Evolutionary conservation across 2,113 vertebrate species (phyloP), one percentile per base, ranked within the genome.

Genomic region (Odontophorus gujanensis): DNA sequence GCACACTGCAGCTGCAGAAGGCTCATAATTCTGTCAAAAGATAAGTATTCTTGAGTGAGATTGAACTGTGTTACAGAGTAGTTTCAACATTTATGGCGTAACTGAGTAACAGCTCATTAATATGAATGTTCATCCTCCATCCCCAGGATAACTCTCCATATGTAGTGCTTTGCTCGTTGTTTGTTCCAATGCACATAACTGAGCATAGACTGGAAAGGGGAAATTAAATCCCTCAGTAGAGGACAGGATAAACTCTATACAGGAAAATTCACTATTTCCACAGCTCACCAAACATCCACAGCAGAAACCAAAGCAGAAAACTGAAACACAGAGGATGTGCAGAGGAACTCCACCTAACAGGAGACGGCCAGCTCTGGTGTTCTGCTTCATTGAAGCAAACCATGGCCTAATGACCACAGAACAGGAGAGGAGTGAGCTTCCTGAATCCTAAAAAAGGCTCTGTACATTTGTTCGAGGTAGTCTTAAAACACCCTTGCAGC

Each of bases 241-340:
- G 68, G 66, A 84, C 79, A 95, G 91, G 96, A 91, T 93, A 97
- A 96, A 97, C 89, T 47, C 81, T 82, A 32, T 66, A 93, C 19
- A 61, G 91, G 77, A 93, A 69, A 97, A 95, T 95, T 97, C 97
- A 96, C 83, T 84, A 85, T 82, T 96, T 96, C 97, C 96, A 83
- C 91, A 96, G 97, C 97, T 97, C 94, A 84, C 83, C 92, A 95
- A 89, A 89, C 81, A 87, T 90, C 95, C 94, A 84, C 87, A 90
- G 88, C n/a, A 95, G 93, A 96, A 90, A 87, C 43, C 48, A 78
- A 92, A 97, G 87, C 67, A 81, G 90, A 98, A 79, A 74, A 96
- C 34, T 43, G 96, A 93, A 90, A 93, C 94, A 85, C 13, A 2
- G 50, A 55, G 85, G 71, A 76, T 93, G 92, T 90, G 83, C 83